Evolutionary conservation across 2,797 vertebrate genomes (phyloP).

Genomic region (Poeciliopsis infans): DNA sequence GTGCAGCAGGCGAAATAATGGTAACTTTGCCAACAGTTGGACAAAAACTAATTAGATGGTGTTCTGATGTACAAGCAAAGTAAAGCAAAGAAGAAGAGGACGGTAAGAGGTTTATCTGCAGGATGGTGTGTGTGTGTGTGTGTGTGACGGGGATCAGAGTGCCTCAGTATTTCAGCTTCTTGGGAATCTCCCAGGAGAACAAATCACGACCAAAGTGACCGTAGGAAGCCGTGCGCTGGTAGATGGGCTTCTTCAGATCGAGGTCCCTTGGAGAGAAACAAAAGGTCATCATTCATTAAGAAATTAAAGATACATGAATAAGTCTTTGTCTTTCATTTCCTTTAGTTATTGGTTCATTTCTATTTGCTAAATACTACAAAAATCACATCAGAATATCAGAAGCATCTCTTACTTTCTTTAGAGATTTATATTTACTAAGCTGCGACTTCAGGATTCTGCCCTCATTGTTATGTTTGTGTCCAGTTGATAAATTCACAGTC

Average conservation of each 20-base stretch:
- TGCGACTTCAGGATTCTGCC: too few relatives aligned
- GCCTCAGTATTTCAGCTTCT: constrained; percentile 88
- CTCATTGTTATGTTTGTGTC: background rate
- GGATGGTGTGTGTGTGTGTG: constrained; percentile 67
- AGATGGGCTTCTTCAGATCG: constrained; percentile 96
- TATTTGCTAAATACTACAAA: background rate
- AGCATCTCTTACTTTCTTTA: background rate
- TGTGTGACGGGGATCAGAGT: constrained; percentile 63
- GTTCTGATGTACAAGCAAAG: constrained; percentile 9
- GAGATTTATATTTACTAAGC: background rate
- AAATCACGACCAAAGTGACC: constrained; percentile 94
- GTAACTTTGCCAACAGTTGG: background rate
- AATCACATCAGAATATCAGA: background rate
- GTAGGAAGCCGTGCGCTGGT: constrained; percentile 93
- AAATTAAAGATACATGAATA: background rate
- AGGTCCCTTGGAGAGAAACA: constrained; percentile 90
- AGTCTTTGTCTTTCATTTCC: background rate
- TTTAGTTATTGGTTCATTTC: background rate
- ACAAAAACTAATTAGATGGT: constrained; percentile 20
- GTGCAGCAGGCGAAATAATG: background rate
- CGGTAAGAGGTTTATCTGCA: constrained; percentile 84
- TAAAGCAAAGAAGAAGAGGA: background rate
- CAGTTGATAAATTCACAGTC: background rate
- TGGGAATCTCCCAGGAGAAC: constrained; percentile 96
- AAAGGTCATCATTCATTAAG: background rate